phyloP scores from a whole-genome alignment of 1,140 invertebrate species.

The Drosophila carrolli region DNA sequence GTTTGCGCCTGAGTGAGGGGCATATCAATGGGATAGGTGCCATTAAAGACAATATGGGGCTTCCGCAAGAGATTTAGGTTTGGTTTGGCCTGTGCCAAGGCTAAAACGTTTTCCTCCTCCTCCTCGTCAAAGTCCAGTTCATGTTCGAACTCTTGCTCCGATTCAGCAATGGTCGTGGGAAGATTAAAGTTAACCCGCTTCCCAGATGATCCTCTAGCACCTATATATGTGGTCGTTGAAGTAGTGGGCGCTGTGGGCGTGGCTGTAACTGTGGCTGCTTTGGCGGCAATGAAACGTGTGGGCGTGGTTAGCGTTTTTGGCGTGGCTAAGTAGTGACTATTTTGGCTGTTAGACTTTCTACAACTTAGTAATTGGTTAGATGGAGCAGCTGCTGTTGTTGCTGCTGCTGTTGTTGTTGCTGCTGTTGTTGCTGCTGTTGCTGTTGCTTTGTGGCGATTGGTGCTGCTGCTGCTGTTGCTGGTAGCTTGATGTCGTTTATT shows the following conservation, averaged over 20 bases:
- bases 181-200: slow-evolving; percentile 79
- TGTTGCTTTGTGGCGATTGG: slow-evolving; percentile 14
- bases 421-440: slow-evolving; percentile 23
- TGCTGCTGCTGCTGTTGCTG: slow-evolving; percentile 52
- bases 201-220: neutral
- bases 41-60: slow-evolving; percentile 88
- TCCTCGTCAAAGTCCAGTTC: slow-evolving; percentile 32
- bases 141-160: slow-evolving; percentile 52
- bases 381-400: slow-evolving; percentile 25
- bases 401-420: slow-evolving; percentile 12
- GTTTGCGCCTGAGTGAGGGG: slow-evolving; percentile 81
- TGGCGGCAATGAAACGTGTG: slow-evolving; percentile 70
- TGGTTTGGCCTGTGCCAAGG: slow-evolving; percentile 18
- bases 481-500: slow-evolving; percentile 74
- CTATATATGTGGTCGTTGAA: slow-evolving; percentile 3
- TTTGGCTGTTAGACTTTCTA: slow-evolving; percentile 43
- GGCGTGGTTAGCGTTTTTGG: slow-evolving; percentile 74
- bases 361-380: slow-evolving; percentile 46
- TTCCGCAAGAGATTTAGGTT: slow-evolving; percentile 21
- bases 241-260: slow-evolving; percentile 24
- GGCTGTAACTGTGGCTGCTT: slow-evolving; percentile 52
- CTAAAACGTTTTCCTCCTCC: slow-evolving; percentile 17
- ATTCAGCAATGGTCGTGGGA: slow-evolving; percentile 64
- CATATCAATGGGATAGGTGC: slow-evolving; percentile 92
- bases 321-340: slow-evolving; percentile 41